Percentiles rank a stretch among this genome's conserved stretches.
phyloP scores from a whole-genome alignment of 2,113 vertebrate species.

The Peromyscus maniculatus region DNA sequence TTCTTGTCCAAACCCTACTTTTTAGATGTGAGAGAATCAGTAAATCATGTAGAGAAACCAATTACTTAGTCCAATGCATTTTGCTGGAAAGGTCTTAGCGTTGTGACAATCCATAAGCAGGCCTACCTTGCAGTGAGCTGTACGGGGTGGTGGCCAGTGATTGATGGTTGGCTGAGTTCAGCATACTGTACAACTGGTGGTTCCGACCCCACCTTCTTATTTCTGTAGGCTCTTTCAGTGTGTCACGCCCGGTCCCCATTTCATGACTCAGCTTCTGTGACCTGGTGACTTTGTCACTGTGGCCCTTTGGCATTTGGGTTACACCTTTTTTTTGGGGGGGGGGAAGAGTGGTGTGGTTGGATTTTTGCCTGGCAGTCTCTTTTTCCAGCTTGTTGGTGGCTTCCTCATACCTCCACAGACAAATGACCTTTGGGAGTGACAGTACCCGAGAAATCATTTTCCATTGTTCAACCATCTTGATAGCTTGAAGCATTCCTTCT shows the following conservation, averaged over 20 bases:
- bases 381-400: not conserved
- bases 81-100: constrained; percentile 1
- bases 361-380: not conserved
- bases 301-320: not conserved
- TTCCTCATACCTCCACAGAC: not conserved
- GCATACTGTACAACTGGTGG: not conserved
- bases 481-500: not conserved
- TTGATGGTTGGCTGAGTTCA: not conserved
- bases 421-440: constrained; percentile 7
- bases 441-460: not conserved
- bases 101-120: not conserved
- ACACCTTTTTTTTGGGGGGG: not conserved
- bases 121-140: not conserved
- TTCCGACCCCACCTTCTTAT: not conserved
- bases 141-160: not conserved
- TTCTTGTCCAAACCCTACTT: not conserved
- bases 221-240: not conserved
- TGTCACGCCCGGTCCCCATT: not conserved
- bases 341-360: not conserved
- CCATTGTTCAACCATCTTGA: not conserved
- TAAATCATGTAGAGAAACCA: constrained; percentile 2
- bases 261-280: not conserved
- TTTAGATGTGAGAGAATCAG: constrained; percentile 3
- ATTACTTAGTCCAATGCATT: not conserved
- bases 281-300: not conserved